Evolutionary conservation across 2,888 invertebrate genomes (phyloP).

Genomic region (Netelia fuscicornis): DNA sequence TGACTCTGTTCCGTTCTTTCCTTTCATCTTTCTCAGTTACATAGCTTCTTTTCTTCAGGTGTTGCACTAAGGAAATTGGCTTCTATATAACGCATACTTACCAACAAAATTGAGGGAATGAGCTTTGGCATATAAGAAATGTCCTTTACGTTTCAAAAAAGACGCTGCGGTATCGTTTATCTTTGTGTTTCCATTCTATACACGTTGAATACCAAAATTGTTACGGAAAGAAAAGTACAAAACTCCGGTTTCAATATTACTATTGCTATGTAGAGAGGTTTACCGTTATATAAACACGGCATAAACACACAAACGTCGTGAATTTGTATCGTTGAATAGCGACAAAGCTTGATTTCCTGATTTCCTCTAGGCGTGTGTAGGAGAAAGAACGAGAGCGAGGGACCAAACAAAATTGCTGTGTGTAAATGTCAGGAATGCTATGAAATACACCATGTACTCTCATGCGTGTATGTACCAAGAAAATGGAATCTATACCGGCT

Average conservation of each 20-base stretch:
- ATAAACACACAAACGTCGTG: slow-evolving; percentile 34
- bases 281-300: slow-evolving; percentile 54
- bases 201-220: too few species aligned
- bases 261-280: slow-evolving; percentile 18
- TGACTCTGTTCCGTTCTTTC: slow-evolving; percentile 16
- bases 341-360: slow-evolving; percentile 58
- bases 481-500: slow-evolving; percentile 1
- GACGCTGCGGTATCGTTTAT: neutral
- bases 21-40: neutral
- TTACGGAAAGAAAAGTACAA: neutral
- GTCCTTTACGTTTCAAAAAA: too few species aligned
- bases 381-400: slow-evolving; percentile 41
- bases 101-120: too few species aligned
- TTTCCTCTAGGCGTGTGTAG: slow-evolving; percentile 37
- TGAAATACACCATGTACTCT: slow-evolving; percentile 52
- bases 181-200: neutral
- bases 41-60: too few species aligned
- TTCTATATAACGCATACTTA: too few species aligned
- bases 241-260: slow-evolving; percentile 24
- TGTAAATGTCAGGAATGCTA: slow-evolving; percentile 45
- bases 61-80: too few species aligned
- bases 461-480: slow-evolving; percentile 28
- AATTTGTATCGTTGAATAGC: slow-evolving; percentile 59
- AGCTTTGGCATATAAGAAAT: too few species aligned
- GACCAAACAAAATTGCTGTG: slow-evolving; percentile 59